A percentile compares a stretch with the other conserved stretches of the same genome.
These are phyloP conservation scores for Microplitis deprimator DNA, from an alignment of 2,888 invertebrate genomes.

Conservation along the genomic window DNA sequence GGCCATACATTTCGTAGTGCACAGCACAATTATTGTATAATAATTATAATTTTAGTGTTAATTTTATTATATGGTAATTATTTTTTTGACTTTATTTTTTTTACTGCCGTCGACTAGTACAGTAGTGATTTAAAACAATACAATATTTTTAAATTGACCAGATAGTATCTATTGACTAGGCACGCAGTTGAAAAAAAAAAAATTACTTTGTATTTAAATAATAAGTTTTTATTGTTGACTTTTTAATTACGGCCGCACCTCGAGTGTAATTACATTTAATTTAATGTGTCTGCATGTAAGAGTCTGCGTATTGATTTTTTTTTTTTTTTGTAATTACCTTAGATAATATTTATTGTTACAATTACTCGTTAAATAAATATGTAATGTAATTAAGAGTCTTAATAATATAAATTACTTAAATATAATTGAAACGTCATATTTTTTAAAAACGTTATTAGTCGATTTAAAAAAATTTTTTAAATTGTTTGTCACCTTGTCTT, in stretches of 20 bases:
- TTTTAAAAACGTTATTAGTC: too few relatives aligned
- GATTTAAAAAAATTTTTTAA: neutral
- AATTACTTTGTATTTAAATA: conserved; percentile 53
- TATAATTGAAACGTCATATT: too few relatives aligned
- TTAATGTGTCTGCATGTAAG: neutral
- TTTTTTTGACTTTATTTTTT: too few relatives aligned
- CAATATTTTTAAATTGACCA: conserved; percentile 75
- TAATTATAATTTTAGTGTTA: conserved; percentile 40
- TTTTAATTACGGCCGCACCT: neutral
- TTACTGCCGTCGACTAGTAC: conserved; percentile 56
- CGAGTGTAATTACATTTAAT: neutral
- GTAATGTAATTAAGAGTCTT: too few relatives aligned
- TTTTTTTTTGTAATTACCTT: neutral
- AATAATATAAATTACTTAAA: too few relatives aligned
- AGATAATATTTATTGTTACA: neutral
- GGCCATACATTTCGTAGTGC: conserved; percentile 71
- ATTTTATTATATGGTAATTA: conserved; percentile 32
- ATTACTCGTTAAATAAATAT: neutral
- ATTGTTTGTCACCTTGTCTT: conserved; percentile 15
- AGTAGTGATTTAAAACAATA: conserved; percentile 64
- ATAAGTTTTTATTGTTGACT: neutral
- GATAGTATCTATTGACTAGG: conserved; percentile 78
- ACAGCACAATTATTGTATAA: conserved; percentile 69
- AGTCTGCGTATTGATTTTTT: neutral
- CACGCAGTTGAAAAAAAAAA: conserved; percentile 77